Evolutionary conservation across 2,113 vertebrate species (phyloP).

Genomic region (Paramormyrops kingsleyae): DNA sequence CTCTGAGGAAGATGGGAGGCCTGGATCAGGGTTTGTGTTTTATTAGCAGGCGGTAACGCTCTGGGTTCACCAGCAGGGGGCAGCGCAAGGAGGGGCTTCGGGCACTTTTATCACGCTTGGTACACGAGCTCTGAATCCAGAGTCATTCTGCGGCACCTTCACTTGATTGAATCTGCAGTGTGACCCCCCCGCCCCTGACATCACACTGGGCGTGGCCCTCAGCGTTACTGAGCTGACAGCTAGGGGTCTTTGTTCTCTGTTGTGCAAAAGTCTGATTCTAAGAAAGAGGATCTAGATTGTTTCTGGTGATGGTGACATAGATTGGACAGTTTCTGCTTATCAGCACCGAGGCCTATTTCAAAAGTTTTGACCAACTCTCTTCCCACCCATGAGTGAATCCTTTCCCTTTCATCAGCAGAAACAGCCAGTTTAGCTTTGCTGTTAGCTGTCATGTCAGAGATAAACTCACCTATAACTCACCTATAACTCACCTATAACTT

Average conservation of each 20-base stretch:
- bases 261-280: not conserved
- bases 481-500: not conserved
- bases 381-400: not conserved
- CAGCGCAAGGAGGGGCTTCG: not conserved
- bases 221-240: not conserved
- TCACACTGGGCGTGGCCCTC: not conserved
- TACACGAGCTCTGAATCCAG: not conserved
- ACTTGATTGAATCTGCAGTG: not conserved
- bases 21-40: not conserved
- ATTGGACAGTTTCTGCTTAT: not conserved
- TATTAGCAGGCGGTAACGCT: not conserved
- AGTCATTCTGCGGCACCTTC: not conserved
- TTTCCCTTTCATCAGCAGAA: not conserved
- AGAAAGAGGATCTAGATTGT: not conserved
- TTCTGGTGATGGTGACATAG: not conserved
- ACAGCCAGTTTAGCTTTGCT: not conserved
- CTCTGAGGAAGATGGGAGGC: not conserved
- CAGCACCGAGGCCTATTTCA: not conserved
- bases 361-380: not conserved
- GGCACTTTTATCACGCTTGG: not conserved
- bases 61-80: not conserved
- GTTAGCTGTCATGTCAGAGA: not conserved
- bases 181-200: not conserved
- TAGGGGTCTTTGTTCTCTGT: not conserved
- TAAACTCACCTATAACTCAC: not conserved